Conservation (phyloP, 2,113 vertebrate genomes). For the Miniopterus natalensis region DNA sequence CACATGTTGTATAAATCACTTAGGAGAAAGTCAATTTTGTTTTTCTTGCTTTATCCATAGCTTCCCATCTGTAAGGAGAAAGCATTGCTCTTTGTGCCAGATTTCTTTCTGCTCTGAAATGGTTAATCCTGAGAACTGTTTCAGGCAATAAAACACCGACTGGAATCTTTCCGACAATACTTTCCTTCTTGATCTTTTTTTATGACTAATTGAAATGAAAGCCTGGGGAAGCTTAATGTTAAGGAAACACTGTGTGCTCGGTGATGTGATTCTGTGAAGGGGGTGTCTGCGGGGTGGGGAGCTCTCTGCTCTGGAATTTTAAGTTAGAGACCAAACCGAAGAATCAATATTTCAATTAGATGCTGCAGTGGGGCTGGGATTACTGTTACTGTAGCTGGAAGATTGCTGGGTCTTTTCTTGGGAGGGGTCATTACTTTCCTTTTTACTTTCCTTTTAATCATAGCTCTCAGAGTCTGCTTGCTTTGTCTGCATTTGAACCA, state of each 20-base stretch:
- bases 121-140: slow-evolving; percentile 79
- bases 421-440: slow-evolving; percentile 34
- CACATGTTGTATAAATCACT: slow-evolving; percentile 42
- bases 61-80: slow-evolving; percentile 65
- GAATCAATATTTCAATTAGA: slow-evolving; percentile 91
- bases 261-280: slow-evolving; percentile 59
- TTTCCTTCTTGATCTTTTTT: slow-evolving; percentile 82
- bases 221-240: slow-evolving; percentile 76
- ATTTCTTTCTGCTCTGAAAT: slow-evolving; percentile 74
- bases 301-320: slow-evolving; percentile 85
- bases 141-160: slow-evolving; percentile 79
- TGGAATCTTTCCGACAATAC: slow-evolving; percentile 77
- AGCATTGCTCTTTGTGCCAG: slow-evolving; percentile 36
- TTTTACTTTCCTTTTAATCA: slow-evolving; percentile 73
- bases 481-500: slow-evolving; percentile 48
- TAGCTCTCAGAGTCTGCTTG: neutral
- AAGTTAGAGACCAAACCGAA: slow-evolving; percentile 85
- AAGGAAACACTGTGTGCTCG: slow-evolving; percentile 70
- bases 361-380: slow-evolving; percentile 84
- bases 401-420: slow-evolving; percentile 82
- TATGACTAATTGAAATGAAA: slow-evolving; percentile 81
- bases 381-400: slow-evolving; percentile 84
- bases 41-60: neutral
- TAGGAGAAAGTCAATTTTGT: slow-evolving; percentile 39
- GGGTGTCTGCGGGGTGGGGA: slow-evolving; percentile 9